phyloP scores from a whole-genome alignment of 2,888 invertebrate species.

The Cheilosia pagana region DNA sequence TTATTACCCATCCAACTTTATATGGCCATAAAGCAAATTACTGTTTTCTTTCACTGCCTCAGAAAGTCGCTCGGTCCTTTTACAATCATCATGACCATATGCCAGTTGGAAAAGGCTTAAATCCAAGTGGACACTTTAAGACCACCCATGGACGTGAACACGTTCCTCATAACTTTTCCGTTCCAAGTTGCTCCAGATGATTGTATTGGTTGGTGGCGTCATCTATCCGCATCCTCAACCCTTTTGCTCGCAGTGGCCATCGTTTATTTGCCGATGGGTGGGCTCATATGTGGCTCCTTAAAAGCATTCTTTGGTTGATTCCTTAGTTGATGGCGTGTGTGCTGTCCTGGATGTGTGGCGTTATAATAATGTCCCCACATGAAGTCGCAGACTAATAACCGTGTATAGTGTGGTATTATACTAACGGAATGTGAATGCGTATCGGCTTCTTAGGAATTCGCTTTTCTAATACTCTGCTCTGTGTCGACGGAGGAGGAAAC shows the following conservation, averaged over 20 bases:
- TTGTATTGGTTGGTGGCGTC: slow-evolving; percentile 6
- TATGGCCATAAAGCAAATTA: slow-evolving; percentile 19
- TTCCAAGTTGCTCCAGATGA: slow-evolving; percentile 47
- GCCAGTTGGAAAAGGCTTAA: slow-evolving; percentile 43
- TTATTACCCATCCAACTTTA: slow-evolving; percentile 22
- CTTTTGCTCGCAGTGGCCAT: slow-evolving; percentile 29
- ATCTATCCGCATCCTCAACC: slow-evolving; percentile 36
- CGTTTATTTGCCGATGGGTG: slow-evolving; percentile 44
- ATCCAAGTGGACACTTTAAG: slow-evolving; percentile 62
- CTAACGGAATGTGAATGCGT: slow-evolving; percentile 69
- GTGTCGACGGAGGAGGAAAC: neutral
- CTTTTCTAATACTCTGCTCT: slow-evolving; percentile 18
- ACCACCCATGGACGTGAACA: slow-evolving; percentile 44
- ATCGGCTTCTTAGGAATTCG: slow-evolving; percentile 67
- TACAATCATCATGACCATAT: slow-evolving; percentile 16
- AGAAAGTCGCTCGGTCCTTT: slow-evolving; percentile 10
- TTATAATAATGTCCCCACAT: slow-evolving; percentile 63
- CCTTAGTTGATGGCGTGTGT: slow-evolving; percentile 22
- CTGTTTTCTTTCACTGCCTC: slow-evolving; percentile 1
- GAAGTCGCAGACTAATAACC: slow-evolving; percentile 72
- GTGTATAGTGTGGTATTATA: slow-evolving; percentile 48
- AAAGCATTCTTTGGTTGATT: slow-evolving; percentile 69
- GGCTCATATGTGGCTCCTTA: slow-evolving; percentile 49
- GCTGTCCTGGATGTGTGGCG: slow-evolving; percentile 20
- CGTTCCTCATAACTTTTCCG: slow-evolving; percentile 60